Conservation (phyloP, 2,888 invertebrate species). For the Gibbula magus region DNA sequence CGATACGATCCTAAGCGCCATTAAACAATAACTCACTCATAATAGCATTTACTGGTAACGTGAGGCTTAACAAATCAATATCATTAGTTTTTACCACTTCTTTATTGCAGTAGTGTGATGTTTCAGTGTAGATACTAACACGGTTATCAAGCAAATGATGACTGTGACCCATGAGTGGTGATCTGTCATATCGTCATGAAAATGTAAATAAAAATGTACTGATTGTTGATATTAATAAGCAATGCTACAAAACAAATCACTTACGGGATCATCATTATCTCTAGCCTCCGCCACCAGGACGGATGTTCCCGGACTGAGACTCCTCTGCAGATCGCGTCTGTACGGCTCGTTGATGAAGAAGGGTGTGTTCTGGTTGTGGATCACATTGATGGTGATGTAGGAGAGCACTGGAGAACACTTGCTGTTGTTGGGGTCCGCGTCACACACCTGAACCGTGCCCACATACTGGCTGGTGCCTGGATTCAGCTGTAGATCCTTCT, state of each 20-base stretch:
- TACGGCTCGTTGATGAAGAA: conserved; percentile 55
- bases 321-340: conserved; percentile 45
- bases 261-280: conserved; percentile 51
- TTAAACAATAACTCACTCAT: too few species aligned
- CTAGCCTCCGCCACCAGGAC: conserved; percentile 54
- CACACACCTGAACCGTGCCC: conserved; percentile 5
- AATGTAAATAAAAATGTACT: too few species aligned
- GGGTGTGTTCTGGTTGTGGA: conserved; percentile 60
- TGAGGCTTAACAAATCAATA: too few species aligned
- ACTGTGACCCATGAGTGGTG: too few species aligned
- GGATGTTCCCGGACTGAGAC: conserved; percentile 44
- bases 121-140: too few species aligned
- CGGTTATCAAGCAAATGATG: too few species aligned
- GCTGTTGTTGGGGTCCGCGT: conserved; percentile 21
- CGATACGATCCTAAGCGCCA: too few species aligned
- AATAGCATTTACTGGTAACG: too few species aligned
- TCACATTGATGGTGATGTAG: conserved; percentile 60
- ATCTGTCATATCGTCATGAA: too few species aligned
- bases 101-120: too few species aligned
- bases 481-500: conserved; percentile 43
- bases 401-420: conserved; percentile 42
- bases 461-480: background rate
- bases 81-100: too few species aligned
- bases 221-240: too few species aligned
- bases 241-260: background rate